A percentile compares a stretch with the other conserved stretches of the same genome.
These are phyloP conservation scores for Achlya flavicornis DNA, from an alignment of 2,888 invertebrate genomes.

Conservation along the genomic window DNA sequence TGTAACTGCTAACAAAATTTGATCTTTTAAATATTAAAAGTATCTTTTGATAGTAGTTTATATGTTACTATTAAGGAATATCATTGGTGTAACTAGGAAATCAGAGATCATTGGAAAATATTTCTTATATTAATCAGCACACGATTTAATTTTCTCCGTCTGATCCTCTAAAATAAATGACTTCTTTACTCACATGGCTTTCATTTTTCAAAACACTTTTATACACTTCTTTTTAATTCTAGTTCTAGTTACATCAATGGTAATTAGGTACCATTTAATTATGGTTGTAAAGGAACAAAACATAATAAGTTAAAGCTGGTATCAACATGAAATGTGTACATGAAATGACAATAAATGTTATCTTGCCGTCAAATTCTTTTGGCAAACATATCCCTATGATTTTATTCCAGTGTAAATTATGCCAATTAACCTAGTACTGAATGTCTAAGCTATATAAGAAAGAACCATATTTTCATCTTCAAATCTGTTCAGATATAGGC, in stretches of 20 bases:
- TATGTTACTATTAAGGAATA: not conserved
- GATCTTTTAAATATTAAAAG: not conserved
- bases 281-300: slow-evolving; percentile 24
- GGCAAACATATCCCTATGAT: not conserved
- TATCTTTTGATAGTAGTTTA: not conserved
- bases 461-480: too few species aligned
- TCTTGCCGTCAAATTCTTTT: not conserved
- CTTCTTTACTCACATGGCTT: too few species aligned
- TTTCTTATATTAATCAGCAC: not conserved
- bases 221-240: too few species aligned
- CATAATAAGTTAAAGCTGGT: slow-evolving; percentile 1
- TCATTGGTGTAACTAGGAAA: slow-evolving; percentile 1
- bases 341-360: too few species aligned
- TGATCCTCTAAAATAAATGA: too few species aligned
- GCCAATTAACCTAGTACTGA: too few species aligned
- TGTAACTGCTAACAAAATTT: slow-evolving; percentile 4
- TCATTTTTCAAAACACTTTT: too few species aligned
- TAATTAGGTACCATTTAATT: slow-evolving; percentile 8
- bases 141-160: not conserved
- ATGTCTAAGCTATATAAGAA: too few species aligned
- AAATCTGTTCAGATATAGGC: too few species aligned
- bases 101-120: not conserved
- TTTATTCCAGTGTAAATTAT: not conserved
- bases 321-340: too few species aligned
- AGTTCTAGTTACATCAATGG: not conserved